These are phyloP conservation scores for Oophaga sylvatica DNA, from an alignment of 2,797 vertebrate species.

Conservation along the genomic window DNA sequence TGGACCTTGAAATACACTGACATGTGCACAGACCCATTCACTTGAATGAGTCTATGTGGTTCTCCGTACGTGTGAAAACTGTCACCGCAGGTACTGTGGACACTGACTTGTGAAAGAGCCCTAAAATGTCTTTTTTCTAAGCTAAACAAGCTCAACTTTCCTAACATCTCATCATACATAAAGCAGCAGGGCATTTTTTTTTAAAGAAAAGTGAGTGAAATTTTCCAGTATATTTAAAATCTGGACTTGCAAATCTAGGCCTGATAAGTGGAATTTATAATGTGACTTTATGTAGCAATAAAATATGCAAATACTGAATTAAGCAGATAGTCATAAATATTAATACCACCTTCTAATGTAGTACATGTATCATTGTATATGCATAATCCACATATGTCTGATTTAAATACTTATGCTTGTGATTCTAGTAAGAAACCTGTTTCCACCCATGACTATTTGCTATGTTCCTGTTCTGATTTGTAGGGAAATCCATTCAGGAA, in stretches of 20 bases:
- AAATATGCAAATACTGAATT: not conserved
- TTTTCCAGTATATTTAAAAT: not conserved
- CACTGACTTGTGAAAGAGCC: too few relatives aligned
- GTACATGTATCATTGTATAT: not conserved
- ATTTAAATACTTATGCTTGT: not conserved
- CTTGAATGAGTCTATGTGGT: too few relatives aligned
- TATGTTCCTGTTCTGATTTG: constrained; percentile 6
- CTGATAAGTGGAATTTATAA: not conserved
- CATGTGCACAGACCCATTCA: too few relatives aligned
- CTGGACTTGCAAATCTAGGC: not conserved
- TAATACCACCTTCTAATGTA: too few relatives aligned
- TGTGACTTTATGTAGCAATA: not conserved
- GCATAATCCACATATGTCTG: not conserved
- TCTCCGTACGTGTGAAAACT: too few relatives aligned
- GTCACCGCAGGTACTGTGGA: too few relatives aligned
- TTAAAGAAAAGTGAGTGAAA: too few relatives aligned
- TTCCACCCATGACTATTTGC: not conserved
- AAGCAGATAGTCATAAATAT: not conserved
- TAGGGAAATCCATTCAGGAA: constrained; percentile 30
- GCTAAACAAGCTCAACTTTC: too few relatives aligned
- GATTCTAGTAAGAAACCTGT: not conserved
- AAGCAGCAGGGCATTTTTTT: too few relatives aligned
- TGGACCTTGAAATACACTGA: too few relatives aligned
- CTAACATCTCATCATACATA: too few relatives aligned
- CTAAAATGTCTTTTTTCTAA: too few relatives aligned